phyloP scores from a whole-genome alignment of 2,888 invertebrate genomes.

The Tipula confusa region DNA sequence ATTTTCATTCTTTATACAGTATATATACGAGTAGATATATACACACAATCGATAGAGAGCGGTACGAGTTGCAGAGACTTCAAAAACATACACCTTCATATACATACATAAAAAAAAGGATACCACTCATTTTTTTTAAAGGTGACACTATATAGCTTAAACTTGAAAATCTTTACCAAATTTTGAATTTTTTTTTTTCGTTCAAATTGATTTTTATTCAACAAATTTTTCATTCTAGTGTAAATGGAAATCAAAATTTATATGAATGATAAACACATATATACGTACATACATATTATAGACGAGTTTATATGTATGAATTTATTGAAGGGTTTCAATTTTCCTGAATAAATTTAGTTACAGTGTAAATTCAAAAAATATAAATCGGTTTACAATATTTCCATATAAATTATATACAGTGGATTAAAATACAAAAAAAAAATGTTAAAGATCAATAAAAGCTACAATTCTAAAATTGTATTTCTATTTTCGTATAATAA shows the following conservation, averaged over 20 bases:
- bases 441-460: not conserved
- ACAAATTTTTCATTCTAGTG: not conserved
- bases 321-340: not conserved
- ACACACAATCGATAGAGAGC: not conserved
- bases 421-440: not conserved
- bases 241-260: constrained; percentile 4
- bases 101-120: not conserved
- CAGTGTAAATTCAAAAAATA: not conserved
- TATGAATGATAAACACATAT: not conserved
- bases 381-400: not conserved
- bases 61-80: not conserved
- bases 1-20: not conserved
- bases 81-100: not conserved
- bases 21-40: no score
- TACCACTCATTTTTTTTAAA: not conserved
- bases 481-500: not conserved
- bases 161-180: not conserved
- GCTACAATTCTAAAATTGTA: no score
- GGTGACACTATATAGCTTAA: not conserved
- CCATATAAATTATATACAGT: not conserved
- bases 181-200: not conserved
- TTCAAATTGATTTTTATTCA: constrained; percentile 7
- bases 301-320: no score
- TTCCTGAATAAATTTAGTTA: not conserved
- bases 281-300: no score